Evolutionary conservation across 1,140 invertebrate species (phyloP), one percentile per base, ranked within the genome.

Genomic region (Platorchestia sp.): DNA sequence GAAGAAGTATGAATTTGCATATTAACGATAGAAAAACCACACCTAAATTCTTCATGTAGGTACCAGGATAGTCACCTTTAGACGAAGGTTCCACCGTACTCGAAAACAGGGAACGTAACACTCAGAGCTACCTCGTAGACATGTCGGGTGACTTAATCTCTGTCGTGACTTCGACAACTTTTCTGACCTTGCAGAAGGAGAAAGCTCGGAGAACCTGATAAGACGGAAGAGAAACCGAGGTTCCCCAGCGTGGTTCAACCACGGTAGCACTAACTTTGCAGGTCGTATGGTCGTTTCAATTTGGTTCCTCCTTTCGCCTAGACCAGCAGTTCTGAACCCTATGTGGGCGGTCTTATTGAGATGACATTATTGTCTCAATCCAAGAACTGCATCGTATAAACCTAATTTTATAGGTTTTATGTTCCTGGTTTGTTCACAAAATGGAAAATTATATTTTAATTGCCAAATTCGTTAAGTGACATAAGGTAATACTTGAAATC

Each of bases 111-210:
- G 36, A 6, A 36, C 14, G 7, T 36, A 75, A 75, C 7, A 10
- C 59, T 75, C 59, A 19, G 36, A 75, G 59, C 59, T 36, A 75
- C 59, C 10, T 27, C 59, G 36, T 27, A 10, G 47, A 10, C 59
- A 75, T 36, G 14, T 10, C 27, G 14, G 1, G 59, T 75, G 59
- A 10, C 59, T 51, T 51, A 6, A 6, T n/a, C 19, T 51, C 59
- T 75, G 59, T 75, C n/a, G 87, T 89, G 87, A 89, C 36, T 41
- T 27, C 87, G 87, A 44, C 43, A 42, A 42, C 87, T 89, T 89
- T 89, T 89, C 87, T 89, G 87, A 42, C 87, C 41, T 89, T 89
- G n/a, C 87, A 42, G 87, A 41, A 89, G 87, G 87, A 42, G n/a
- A 89, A 89, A 89, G 27, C 87, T 89, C 41, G 87, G 87, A 89